Evolutionary conservation across 2,888 invertebrate genomes (phyloP).

Genomic region (Omphaloscelis lunosa): DNA sequence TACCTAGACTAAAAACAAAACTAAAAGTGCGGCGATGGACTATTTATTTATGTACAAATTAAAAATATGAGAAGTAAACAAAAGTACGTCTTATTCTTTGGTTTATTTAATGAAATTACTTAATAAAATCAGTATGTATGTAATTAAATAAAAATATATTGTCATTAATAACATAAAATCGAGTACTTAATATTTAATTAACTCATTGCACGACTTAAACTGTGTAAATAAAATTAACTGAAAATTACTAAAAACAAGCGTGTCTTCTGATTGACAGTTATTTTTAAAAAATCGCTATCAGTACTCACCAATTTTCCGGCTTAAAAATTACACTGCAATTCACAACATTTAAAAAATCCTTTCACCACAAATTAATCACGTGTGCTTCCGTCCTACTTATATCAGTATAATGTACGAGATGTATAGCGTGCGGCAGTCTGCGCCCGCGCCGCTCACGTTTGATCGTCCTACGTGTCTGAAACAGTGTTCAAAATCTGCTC

Average conservation of each 20-base stretch:
- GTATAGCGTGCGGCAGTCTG: constrained; percentile 41
- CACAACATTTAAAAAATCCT: constrained; percentile 45
- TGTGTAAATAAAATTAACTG: background rate
- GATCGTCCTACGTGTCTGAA: constrained; percentile 66
- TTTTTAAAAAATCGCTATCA: background rate
- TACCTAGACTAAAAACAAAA: background rate
- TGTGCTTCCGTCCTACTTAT: constrained; percentile 47
- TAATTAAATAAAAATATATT: background rate
- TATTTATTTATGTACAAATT: background rate
- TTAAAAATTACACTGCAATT: constrained; percentile 45
- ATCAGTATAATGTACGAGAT: constrained; percentile 53
- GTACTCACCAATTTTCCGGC: constrained; percentile 46
- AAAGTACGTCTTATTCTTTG: background rate
- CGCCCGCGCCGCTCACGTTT: constrained; percentile 68
- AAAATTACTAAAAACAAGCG: background rate
- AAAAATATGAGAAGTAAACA: background rate
- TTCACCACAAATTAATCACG: constrained; percentile 55
- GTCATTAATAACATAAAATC: background rate
- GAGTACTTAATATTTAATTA: background rate
- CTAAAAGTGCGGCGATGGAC: too few relatives aligned
- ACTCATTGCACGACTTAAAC: too few relatives aligned
- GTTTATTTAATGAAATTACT: background rate
- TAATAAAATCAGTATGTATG: too few relatives aligned
- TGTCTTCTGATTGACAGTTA: background rate
- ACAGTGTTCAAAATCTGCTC: constrained; percentile 59